Evolutionary conservation across 1,140 invertebrate genomes (phyloP).

Genomic region (Ceratoteleas bidentatus): DNA sequence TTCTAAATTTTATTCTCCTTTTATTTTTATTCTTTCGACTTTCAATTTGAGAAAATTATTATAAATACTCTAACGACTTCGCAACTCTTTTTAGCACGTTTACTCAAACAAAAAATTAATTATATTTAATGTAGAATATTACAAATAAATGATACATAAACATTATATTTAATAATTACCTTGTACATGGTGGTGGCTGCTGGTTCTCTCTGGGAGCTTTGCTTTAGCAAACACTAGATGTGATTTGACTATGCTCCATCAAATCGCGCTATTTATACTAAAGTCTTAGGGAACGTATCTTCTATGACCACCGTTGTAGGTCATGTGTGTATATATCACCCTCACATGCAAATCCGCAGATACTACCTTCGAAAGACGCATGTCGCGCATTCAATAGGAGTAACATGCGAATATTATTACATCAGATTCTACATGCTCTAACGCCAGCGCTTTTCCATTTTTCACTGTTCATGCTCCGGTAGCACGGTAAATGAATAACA

Average conservation of each 20-base stretch:
- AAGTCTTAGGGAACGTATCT: slow-evolving; percentile 57
- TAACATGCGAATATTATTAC: slow-evolving; percentile 59
- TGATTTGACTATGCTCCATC: slow-evolving; percentile 40
- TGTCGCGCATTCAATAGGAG: slow-evolving; percentile 34
- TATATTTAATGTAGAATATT: too few species aligned
- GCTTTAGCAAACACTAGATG: slow-evolving; percentile 17
- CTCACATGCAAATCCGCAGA: slow-evolving; percentile 9
- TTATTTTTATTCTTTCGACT: too few species aligned
- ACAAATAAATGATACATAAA: too few species aligned
- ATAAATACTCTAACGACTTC: too few species aligned
- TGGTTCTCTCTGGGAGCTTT: slow-evolving; percentile 21
- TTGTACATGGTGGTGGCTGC: slow-evolving; percentile 35
- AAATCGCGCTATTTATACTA: slow-evolving; percentile 58
- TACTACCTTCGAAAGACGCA: slow-evolving; percentile 22
- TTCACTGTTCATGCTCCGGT: slow-evolving; percentile 29
- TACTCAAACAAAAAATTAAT: too few species aligned
- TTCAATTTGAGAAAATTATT: too few species aligned
- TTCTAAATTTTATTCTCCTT: too few species aligned
- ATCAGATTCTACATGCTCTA: slow-evolving; percentile 45
- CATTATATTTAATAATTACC: slow-evolving; percentile 20
- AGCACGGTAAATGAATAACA: slow-evolving; percentile 32
- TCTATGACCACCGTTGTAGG: slow-evolving; percentile 25
- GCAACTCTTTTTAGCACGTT: too few species aligned
- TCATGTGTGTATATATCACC: slow-evolving; percentile 16
- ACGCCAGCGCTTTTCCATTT: slow-evolving; percentile 35